phyloP scores from a whole-genome alignment of 2,888 invertebrate species.

The Drosophila koepferae region DNA sequence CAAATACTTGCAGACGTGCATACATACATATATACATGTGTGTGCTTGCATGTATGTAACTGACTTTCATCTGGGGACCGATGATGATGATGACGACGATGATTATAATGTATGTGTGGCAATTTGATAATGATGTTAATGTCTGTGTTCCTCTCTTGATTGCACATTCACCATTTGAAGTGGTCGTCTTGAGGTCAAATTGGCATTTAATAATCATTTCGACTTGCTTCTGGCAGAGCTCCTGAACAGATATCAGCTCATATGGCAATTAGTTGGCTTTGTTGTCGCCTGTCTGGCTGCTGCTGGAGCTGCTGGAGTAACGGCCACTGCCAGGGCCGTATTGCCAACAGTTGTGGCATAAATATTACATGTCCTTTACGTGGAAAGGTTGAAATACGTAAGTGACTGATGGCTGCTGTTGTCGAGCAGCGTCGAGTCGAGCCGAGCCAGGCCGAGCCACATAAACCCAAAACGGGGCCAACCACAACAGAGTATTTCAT shows the following conservation, averaged over 20 bases:
- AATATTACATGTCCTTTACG: conserved; percentile 65
- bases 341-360: conserved; percentile 56
- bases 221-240: not conserved
- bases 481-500: conserved; percentile 49
- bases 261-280: conserved; percentile 65
- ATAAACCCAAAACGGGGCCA: conserved; percentile 30
- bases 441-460: conserved; percentile 5
- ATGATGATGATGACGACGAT: conserved; percentile 1
- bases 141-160: not conserved
- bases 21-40: not conserved
- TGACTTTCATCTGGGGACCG: conserved; percentile 2
- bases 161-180: conserved; percentile 14
- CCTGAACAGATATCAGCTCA: conserved; percentile 33
- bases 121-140: conserved; percentile 5
- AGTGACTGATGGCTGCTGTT: conserved; percentile 37
- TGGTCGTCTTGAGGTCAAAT: conserved; percentile 47
- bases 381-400: conserved; percentile 29
- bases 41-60: not conserved
- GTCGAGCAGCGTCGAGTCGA: not conserved
- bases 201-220: conserved; percentile 59
- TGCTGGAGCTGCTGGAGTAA: conserved; percentile 15
- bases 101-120: conserved; percentile 9
- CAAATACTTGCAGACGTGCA: conserved; percentile 33
- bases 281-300: conserved; percentile 38
- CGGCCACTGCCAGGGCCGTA: conserved; percentile 7